These are phyloP conservation scores for Capreolus pygargus DNA, from an alignment of 2,113 vertebrate species.

Conservation along the genomic window DNA sequence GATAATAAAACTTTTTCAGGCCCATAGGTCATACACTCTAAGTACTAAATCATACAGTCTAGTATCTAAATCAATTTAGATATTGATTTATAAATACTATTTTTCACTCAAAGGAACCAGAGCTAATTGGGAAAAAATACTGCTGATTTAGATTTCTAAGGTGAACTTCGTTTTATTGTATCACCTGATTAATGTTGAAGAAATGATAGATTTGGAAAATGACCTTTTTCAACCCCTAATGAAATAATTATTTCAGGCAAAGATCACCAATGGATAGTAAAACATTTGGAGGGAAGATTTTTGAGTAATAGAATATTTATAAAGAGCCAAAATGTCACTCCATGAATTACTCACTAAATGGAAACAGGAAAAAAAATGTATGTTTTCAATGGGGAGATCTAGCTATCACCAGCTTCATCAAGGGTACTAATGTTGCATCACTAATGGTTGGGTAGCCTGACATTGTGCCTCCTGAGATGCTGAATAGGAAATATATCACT, in stretches of 20 bases:
- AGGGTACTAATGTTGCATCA: neutral
- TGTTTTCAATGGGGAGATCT: neutral
- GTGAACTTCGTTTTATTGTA: neutral
- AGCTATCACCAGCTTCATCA: neutral
- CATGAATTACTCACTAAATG: neutral
- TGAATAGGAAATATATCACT: neutral
- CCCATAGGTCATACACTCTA: neutral
- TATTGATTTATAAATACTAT: neutral
- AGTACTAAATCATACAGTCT: neutral
- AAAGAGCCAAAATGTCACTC: neutral
- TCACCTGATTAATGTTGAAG: conserved; percentile 1
- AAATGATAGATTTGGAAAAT: conserved; percentile 8
- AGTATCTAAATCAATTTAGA: neutral
- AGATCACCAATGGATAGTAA: neutral
- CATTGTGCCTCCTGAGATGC: neutral
- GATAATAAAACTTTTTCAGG: neutral
- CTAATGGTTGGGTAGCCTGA: neutral
- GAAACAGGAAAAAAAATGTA: neutral
- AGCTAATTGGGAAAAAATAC: neutral
- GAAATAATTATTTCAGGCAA: neutral
- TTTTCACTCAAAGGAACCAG: neutral
- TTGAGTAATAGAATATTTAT: neutral
- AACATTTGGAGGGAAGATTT: neutral
- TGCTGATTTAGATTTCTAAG: neutral
- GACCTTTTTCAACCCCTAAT: neutral